Base-by-base conservation (phyloP, 2,888 invertebrate genomes). In the Germaria angustata region DNA sequence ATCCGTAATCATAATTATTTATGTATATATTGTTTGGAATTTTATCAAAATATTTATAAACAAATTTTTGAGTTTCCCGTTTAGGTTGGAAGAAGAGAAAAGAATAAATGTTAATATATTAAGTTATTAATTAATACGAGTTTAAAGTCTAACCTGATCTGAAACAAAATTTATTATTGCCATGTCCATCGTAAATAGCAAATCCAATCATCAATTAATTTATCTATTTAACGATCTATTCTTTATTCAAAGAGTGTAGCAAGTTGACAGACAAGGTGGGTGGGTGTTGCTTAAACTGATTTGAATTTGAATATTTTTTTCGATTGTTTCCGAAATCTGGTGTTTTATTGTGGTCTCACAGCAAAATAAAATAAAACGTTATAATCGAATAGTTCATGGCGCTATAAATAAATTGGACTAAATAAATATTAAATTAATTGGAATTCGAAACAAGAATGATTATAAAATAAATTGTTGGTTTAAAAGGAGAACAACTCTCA, bases 401-500 rank as follows among this genome's bases (percentile, higher is more conserved):
- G 59, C 41, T 59, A 51, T 77, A 68, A 68, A 81, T 66, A 66
- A 72, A 72, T 51, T 39, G 28, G 8, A 28, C 17, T 51, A 17
- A 53, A 44, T 34, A 73, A 66, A 59, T 65, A 15, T 15, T 44
- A 65, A 80, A 73, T 53, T 44, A 66, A 53, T n/a, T n/a, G n/a
- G 59, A 61, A 73, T 61, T 36, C 22, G 6, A 63, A 71, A 71
- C 17, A 28, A 28, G 28, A 28, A 3, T 28, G 28, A 28, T 6
- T 28, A 28, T 28, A 28, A 28, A 28, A 28, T 28, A n/a, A n/a
- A n/a, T n/a, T n/a, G n/a, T n/a, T n/a, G n/a, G n/a, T n/a, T n/a
- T n/a, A n/a, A n/a, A n/a, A n/a, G n/a, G n/a, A n/a, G n/a, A 36
- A 36, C 36, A 22, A 34, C 11, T 20, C 32, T 44, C 63, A 34